These are phyloP conservation scores for Lampris megalopsis DNA, from an alignment of 2,113 vertebrate species.

Conservation along the genomic window DNA sequence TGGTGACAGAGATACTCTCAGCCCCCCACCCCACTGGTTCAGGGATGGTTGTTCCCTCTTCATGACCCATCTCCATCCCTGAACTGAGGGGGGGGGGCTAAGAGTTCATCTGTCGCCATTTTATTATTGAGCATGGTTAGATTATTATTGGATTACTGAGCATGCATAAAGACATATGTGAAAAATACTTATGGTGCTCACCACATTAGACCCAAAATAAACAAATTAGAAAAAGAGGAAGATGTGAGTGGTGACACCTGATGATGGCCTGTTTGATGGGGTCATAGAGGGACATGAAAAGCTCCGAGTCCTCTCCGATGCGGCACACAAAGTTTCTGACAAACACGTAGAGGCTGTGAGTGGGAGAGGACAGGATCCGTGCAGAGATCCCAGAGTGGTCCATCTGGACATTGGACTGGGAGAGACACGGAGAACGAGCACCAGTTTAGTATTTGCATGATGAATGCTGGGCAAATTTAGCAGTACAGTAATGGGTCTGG, in stretches of 20 bases:
- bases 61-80: too few species aligned
- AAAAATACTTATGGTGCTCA: too few species aligned
- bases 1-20: too few species aligned
- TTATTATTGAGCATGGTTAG: too few species aligned
- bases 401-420: constrained; percentile 89
- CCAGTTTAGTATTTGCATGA: not conserved
- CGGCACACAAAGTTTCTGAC: constrained; percentile 97
- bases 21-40: too few species aligned
- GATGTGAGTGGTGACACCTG: constrained; percentile 80
- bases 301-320: constrained; percentile 96
- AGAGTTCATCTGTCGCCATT: too few species aligned
- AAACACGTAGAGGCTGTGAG: constrained; percentile 96
- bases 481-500: too few species aligned
- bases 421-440: constrained; percentile 3
- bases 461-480: too few species aligned
- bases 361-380: constrained; percentile 92
- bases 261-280: constrained; percentile 90
- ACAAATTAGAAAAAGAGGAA: not conserved
- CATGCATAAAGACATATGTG: too few species aligned
- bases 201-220: not conserved
- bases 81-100: too few species aligned
- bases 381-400: constrained; percentile 89
- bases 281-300: constrained; percentile 98
- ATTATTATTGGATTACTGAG: too few species aligned
- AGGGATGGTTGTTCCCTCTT: too few species aligned